These are phyloP conservation scores for Phalacrocorax carbo DNA, from an alignment of 2,113 vertebrate genomes.

Conservation along the genomic window DNA sequence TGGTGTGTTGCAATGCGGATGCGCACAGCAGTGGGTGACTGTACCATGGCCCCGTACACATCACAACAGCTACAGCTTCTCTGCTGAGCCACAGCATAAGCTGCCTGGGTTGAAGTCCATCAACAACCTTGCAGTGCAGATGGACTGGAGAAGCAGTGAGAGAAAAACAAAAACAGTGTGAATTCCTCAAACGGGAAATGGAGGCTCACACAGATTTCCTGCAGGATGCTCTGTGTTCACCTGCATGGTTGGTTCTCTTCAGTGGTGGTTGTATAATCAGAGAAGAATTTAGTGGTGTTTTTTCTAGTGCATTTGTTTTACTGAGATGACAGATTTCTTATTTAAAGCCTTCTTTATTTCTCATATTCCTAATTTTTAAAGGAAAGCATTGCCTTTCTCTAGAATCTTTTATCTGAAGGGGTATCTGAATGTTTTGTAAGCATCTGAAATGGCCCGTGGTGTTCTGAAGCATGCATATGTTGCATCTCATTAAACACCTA, in stretches of 20 bases:
- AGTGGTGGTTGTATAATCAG: not conserved
- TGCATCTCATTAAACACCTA: not conserved
- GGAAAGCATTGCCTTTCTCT: not conserved
- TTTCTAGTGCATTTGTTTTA: not conserved
- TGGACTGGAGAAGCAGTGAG: not conserved
- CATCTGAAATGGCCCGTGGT: not conserved
- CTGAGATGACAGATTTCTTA: not conserved
- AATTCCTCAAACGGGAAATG: not conserved
- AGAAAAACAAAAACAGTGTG: not conserved
- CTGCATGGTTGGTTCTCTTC: not conserved
- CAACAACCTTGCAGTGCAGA: fast-evolving
- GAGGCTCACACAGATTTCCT: not conserved
- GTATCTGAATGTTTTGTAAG: not conserved
- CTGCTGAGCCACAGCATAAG: not conserved
- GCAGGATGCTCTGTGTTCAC: not conserved
- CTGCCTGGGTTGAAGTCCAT: not conserved
- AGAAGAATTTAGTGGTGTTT: not conserved
- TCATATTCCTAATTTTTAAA: not conserved
- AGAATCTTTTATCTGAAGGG: not conserved
- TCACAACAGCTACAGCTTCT: not conserved
- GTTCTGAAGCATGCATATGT: not conserved
- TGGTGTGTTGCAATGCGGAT: not conserved
- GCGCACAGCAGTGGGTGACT: no score
- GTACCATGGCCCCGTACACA: not conserved
- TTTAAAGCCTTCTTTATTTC: not conserved